phyloP scores from a whole-genome alignment of 2,113 vertebrate species.

The Eurystomus gularis region DNA sequence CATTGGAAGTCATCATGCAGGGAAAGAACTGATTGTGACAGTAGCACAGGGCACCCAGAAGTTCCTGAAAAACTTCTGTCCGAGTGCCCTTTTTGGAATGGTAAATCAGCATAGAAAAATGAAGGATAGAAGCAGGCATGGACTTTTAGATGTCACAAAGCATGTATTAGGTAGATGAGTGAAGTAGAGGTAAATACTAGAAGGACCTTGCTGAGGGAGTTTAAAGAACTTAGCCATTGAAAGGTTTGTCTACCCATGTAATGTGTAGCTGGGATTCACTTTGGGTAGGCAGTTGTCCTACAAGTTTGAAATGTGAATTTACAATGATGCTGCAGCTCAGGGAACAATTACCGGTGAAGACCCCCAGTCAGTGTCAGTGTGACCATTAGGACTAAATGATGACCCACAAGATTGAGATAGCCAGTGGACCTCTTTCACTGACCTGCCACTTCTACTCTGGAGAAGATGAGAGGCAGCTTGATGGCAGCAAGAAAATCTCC shows the following conservation, averaged over 20 bases:
- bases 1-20: background rate
- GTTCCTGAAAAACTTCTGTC: background rate
- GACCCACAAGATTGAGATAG: background rate
- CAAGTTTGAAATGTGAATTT: background rate
- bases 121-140: background rate
- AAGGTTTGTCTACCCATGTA: background rate
- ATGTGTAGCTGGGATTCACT: background rate
- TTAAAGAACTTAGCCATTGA: background rate
- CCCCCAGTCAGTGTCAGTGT: accelerated
- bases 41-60: background rate
- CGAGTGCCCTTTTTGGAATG: background rate
- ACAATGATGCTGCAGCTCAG: background rate
- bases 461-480: background rate
- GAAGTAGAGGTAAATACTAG: background rate
- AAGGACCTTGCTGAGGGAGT: background rate
- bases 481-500: background rate
- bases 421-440: background rate
- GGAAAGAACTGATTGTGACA: constrained; percentile 14
- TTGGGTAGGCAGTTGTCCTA: background rate
- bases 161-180: background rate
- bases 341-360: background rate
- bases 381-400: background rate
- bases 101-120: background rate
- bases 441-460: background rate
- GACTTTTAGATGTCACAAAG: background rate